These are phyloP conservation scores for Turdus rufiventris DNA, from an alignment of 2,113 vertebrate genomes.

Conservation along the genomic window DNA sequence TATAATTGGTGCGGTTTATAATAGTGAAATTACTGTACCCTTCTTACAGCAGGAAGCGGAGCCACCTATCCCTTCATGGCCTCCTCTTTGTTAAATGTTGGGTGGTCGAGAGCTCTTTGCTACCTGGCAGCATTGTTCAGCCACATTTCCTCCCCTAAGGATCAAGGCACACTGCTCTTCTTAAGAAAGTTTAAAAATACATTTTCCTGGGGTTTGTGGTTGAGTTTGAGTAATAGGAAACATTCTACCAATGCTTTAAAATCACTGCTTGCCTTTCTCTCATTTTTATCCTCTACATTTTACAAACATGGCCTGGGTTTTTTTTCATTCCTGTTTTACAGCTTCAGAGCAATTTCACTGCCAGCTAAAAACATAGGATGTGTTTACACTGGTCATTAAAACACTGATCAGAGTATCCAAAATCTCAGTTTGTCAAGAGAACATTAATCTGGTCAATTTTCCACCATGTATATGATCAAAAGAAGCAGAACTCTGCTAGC, in stretches of 20 bases:
- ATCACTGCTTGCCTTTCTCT: background rate
- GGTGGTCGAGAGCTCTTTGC: background rate
- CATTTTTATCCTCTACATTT: background rate
- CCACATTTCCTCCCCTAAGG: background rate
- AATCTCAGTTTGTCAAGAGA: background rate
- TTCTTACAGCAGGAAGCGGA: background rate
- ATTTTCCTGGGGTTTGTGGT: background rate
- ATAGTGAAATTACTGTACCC: too few species aligned
- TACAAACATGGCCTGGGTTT: background rate
- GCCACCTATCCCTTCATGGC: background rate
- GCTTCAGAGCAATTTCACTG: background rate
- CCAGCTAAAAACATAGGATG: background rate
- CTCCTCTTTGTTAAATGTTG: background rate
- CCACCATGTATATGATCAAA: background rate
- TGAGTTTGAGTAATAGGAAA: background rate
- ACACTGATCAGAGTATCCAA: background rate
- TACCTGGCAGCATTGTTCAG: background rate
- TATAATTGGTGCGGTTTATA: too few species aligned
- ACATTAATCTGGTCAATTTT: background rate
- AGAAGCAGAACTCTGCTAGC: background rate
- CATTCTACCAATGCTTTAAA: background rate
- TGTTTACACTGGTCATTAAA: background rate
- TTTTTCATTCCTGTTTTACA: background rate
- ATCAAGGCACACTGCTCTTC: rapidly evolving
- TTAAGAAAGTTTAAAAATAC: background rate